Evolutionary conservation across 2,797 vertebrate species (phyloP).

Genomic region (Pseudomugil gertrudae): DNA sequence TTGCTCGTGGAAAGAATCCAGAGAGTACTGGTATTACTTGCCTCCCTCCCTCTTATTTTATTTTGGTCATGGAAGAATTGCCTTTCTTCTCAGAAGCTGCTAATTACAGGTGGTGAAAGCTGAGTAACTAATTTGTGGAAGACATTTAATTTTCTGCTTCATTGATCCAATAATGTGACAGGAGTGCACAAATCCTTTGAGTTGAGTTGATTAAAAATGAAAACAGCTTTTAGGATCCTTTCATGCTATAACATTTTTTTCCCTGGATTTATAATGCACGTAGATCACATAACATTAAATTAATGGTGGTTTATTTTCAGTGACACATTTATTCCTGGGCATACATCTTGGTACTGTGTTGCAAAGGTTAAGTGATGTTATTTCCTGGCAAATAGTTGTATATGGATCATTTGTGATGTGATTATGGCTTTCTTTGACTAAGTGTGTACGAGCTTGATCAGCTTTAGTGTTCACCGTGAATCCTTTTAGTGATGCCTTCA

Average conservation of each 20-base stretch:
- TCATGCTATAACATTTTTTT: not conserved
- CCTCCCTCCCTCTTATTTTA: not conserved
- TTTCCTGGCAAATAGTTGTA: not conserved
- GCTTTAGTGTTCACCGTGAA: conserved; percentile 1
- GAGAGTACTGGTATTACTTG: conserved; percentile 7
- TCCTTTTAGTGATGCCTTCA: not conserved
- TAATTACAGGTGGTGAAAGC: conserved; percentile 54
- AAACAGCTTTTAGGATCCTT: conserved; percentile 3
- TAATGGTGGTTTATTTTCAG: not conserved
- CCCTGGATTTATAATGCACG: not conserved
- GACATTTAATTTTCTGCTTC: conserved; percentile 53
- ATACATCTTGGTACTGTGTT: not conserved
- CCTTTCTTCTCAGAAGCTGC: conserved; percentile 33
- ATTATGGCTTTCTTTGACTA: conserved; percentile 10
- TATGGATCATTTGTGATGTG: not conserved
- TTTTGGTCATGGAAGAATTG: conserved; percentile 24
- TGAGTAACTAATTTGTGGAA: conserved; percentile 36
- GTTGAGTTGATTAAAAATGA: conserved; percentile 13
- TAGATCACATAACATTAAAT: not conserved
- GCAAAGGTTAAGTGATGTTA: not conserved
- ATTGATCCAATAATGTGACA: conserved; percentile 34
- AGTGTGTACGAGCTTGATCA: not conserved
- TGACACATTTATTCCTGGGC: not conserved
- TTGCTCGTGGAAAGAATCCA: conserved; percentile 18
- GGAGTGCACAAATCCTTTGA: conserved; percentile 20